These are phyloP conservation scores for Bombylius discolor DNA, from an alignment of 2,888 invertebrate genomes.

Conservation along the genomic window DNA sequence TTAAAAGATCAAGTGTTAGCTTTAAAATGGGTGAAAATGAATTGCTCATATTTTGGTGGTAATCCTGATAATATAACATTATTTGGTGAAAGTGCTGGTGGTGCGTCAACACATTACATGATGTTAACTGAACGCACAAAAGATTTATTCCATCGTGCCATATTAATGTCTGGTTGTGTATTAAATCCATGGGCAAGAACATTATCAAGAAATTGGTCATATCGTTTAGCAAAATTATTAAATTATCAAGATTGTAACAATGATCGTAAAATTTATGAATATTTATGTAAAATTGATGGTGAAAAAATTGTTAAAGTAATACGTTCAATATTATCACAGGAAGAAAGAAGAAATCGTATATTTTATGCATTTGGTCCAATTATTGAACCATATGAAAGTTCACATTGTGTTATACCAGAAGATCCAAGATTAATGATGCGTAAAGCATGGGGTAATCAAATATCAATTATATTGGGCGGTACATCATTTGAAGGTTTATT, in stretches of 20 bases:
- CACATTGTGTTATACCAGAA: conserved; percentile 25
- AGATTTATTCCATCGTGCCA: conserved; percentile 31
- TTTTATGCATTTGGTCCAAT: conserved; percentile 31
- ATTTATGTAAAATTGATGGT: conserved; percentile 29
- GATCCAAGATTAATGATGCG: conserved; percentile 22
- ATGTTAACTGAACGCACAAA: conserved; percentile 39
- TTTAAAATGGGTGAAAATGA: conserved; percentile 39
- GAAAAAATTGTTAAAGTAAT: conserved; percentile 25
- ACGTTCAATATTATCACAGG: conserved; percentile 21
- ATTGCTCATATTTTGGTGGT: conserved; percentile 39
- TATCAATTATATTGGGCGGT: conserved; percentile 31
- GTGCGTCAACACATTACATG: conserved; percentile 37
- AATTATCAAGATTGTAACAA: conserved; percentile 29
- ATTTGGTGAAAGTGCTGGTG: conserved; percentile 43
- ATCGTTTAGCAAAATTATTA: conserved; percentile 28
- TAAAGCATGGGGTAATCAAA: conserved; percentile 27
- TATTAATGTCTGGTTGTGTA: conserved; percentile 30
- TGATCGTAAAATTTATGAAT: conserved; percentile 29
- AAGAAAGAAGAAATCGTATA: conserved; percentile 25
- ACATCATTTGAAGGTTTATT: conserved; percentile 33
- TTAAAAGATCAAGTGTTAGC: conserved; percentile 42
- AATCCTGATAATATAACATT: conserved; percentile 40
- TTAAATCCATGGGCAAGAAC: conserved; percentile 30
- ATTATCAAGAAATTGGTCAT: conserved; percentile 26
- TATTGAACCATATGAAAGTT: conserved; percentile 28